These are phyloP conservation scores for Conomelus anceps DNA, from an alignment of 2,888 invertebrate species.

Conservation along the genomic window DNA sequence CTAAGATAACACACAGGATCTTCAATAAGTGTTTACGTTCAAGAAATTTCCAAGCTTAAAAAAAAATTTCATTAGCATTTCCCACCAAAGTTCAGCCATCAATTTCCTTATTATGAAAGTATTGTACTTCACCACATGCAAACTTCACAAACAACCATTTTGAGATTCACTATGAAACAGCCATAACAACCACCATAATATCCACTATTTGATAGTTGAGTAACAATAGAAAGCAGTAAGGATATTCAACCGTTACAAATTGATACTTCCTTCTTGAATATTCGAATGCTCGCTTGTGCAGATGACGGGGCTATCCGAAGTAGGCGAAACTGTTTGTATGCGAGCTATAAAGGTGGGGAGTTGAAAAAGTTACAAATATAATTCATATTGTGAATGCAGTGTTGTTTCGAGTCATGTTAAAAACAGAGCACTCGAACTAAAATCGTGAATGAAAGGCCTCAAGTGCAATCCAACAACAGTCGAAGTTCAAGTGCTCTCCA, in stretches of 20 bases:
- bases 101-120: too few species aligned
- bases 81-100: too few species aligned
- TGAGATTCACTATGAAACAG: too few species aligned
- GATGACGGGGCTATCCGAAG: neutral
- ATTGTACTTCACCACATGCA: too few species aligned
- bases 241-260: neutral
- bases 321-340: neutral
- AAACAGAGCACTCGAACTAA: neutral
- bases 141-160: too few species aligned
- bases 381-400: neutral
- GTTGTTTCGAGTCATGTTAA: neutral
- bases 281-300: neutral
- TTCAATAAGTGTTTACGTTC: too few species aligned
- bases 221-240: neutral
- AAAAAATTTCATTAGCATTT: too few species aligned
- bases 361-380: neutral
- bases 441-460: neutral
- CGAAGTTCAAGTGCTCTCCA: neutral
- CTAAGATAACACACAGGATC: too few species aligned
- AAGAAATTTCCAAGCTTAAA: too few species aligned
- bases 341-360: neutral
- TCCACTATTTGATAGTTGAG: too few species aligned
- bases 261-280: neutral
- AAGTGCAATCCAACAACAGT: neutral
- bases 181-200: too few species aligned